Conservation (phyloP, 2,113 vertebrate genomes). For the Pomatorhinus ruficollis region DNA sequence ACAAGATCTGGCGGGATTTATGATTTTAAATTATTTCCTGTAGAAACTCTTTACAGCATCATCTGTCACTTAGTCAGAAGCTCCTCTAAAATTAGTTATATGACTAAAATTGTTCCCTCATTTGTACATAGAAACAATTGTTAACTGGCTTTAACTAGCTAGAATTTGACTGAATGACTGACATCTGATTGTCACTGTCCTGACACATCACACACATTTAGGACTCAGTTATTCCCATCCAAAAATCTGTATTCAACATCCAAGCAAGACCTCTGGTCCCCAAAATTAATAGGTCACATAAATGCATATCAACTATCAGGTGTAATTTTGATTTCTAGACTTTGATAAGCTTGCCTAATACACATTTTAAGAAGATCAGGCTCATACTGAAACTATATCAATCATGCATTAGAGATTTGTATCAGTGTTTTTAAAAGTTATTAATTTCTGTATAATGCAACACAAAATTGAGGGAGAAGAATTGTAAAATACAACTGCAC, state of each 20-base stretch:
- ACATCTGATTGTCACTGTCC: not conserved
- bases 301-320: rapidly evolving
- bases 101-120: not conserved
- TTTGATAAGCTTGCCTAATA: not conserved
- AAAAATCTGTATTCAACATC: not conserved
- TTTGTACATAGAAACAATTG: not conserved
- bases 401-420: not conserved
- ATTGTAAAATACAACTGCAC: not conserved
- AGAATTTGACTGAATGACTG: not conserved
- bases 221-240: not conserved
- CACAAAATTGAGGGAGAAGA: not conserved
- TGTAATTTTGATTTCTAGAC: not conserved
- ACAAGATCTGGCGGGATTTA: not conserved
- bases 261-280: not conserved
- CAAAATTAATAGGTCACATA: not conserved
- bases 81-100: not conserved
- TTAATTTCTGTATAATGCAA: not conserved
- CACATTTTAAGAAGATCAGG: not conserved
- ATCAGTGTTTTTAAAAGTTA: not conserved
- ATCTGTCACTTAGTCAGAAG: not conserved
- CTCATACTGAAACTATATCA: not conserved
- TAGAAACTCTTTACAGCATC: not conserved
- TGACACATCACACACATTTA: not conserved
- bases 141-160: not conserved
- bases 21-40: not conserved